phyloP scores from a whole-genome alignment of 2,113 vertebrate genomes.

The Aix galericulata region DNA sequence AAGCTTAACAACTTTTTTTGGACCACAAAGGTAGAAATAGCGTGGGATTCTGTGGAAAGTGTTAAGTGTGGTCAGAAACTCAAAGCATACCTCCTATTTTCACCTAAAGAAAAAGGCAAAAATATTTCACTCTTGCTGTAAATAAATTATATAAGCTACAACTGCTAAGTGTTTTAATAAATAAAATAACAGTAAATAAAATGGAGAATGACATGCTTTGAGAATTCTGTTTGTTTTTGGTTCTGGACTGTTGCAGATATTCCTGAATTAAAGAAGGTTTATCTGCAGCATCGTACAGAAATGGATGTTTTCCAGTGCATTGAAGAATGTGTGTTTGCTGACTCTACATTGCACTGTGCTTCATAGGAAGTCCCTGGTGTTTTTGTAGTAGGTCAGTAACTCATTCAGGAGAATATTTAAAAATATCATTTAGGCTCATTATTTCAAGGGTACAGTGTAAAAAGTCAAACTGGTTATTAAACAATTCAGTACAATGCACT shows the following conservation, averaged over 20 bases:
- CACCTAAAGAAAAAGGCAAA: not conserved
- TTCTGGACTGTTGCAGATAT: not conserved
- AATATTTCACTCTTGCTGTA: not conserved
- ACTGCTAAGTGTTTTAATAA: not conserved
- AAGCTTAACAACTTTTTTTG: not conserved
- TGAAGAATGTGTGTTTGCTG: not conserved
- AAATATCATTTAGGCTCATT: not conserved
- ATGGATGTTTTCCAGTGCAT: not conserved
- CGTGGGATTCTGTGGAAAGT: not conserved
- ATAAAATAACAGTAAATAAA: not conserved
- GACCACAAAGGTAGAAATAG: not conserved
- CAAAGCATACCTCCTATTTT: not conserved
- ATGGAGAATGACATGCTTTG: not conserved
- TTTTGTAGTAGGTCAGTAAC: not conserved
- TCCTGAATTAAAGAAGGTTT: not conserved
- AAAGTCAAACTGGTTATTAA: conserved; percentile 12
- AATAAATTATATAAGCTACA: rapidly evolving
- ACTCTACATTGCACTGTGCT: not conserved
- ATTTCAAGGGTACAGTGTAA: conserved; percentile 5
- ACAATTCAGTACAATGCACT: not conserved
- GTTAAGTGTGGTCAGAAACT: not conserved
- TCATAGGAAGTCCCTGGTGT: not conserved
- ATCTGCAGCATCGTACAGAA: not conserved
- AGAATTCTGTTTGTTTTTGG: not conserved
- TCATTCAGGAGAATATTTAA: not conserved